A percentile compares a stretch with the other conserved stretches of the same genome.
Evolutionary conservation across 2,113 vertebrate genomes (phyloP).

Genomic region (Rattus norvegicus): GRCr8 NC_086029.1:70807001-70807500

Average conservation of each 20-base stretch:
- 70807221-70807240: not conserved
- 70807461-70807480: not conserved
- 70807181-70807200: not conserved
- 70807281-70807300: conserved; percentile 28
- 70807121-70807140: conserved; percentile 13
- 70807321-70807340: conserved; percentile 33
- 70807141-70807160: not conserved
- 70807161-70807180: not conserved
- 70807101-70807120: not conserved
- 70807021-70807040: not conserved
- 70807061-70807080: not conserved
- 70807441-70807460: conserved; percentile 29
- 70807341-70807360: conserved; percentile 21
- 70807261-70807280: conserved; percentile 31
- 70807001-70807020: not conserved
- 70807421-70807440: not conserved
- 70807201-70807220: not conserved
- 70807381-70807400: conserved; percentile 20
- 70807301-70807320: conserved; percentile 11
- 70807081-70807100: not conserved
- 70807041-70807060: not conserved
- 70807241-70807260: conserved; percentile 13
- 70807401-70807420: conserved; percentile 22
- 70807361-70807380: not conserved
- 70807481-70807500: not conserved